Base-by-base conservation (phyloP, 2,797 vertebrate species). In the Geotrypetes seraphini region DNA sequence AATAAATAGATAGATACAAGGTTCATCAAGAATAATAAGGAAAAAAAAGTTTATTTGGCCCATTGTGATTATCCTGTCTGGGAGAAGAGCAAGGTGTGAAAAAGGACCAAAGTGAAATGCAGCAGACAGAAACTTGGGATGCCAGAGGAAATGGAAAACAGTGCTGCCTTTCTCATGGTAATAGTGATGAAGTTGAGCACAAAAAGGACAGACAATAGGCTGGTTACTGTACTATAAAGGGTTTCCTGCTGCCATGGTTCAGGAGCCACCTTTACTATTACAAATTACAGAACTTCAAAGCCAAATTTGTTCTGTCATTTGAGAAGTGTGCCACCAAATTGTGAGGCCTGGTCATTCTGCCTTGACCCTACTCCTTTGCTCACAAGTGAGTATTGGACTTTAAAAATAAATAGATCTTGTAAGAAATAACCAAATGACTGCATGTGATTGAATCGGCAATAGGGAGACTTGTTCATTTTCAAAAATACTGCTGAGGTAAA, bases 211-310 rank as follows among this genome's bases (percentile, higher is more conserved):
- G 50, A 50, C 55, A 40, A 55, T 23, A 25, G 36, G 19, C 23
- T 28, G 39, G 69, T 63, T 71, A 66, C 70, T 63, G 61, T 39
- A 53, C 63, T 49, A 16, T 20, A 41, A 54, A 50, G 35, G 22
- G 43, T 31, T 50, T 59, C 55, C 63, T 49, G 44, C 19, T 31
- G 10, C 20, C 32, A 31, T 28, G 33, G 37, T 53, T 51, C 53
- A 9, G 42, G 18, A 8, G 26, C 26, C 24, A 22, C 33, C 35
- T 46, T 36, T 8, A 9, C 19, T 1, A 12, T 14, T 14, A 14
- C 7, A 25, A 33, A 36, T 51, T 50, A 45, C 50, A 26, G 50
- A 60, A 41, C 48, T 52, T 32, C 10, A n/a, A 24, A 43, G 41
- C 31, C 25, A 8, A 30, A 3, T 7, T 14, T 7, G 23, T 38